phyloP scores from a whole-genome alignment of 2,113 vertebrate genomes.

The Nothoprocta pentlandii region DNA sequence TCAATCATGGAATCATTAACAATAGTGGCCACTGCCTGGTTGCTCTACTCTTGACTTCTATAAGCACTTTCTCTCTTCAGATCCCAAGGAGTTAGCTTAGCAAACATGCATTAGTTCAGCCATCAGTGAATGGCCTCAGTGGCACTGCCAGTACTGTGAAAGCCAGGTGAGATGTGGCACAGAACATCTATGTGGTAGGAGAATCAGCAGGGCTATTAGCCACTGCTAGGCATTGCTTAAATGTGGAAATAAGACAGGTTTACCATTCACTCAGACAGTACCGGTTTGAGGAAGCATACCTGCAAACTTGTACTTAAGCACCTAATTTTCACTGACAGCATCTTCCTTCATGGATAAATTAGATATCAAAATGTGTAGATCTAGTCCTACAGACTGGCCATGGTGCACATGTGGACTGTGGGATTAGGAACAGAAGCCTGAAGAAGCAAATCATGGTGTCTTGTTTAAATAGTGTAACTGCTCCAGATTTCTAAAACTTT shows the following conservation, averaged over 20 bases:
- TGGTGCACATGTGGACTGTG: background rate
- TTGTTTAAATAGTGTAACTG: background rate
- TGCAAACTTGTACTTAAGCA: background rate
- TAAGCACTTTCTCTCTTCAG: background rate
- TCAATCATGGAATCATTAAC: background rate
- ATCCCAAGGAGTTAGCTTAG: background rate
- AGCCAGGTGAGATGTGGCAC: background rate
- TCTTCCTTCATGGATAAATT: rapidly evolving
- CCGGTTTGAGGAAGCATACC: background rate
- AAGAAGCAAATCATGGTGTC: background rate
- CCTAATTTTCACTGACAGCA: rapidly evolving
- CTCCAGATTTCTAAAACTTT: background rate
- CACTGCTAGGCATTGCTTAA: background rate
- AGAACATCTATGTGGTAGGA: background rate
- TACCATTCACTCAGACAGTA: background rate
- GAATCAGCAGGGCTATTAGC: background rate
- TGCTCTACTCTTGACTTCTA: constrained; percentile 13
- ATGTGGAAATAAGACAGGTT: background rate
- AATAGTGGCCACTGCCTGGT: background rate
- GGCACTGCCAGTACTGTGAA: background rate
- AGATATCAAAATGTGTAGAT: rapidly evolving
- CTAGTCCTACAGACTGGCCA: background rate
- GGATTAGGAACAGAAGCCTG: background rate
- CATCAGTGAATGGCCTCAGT: background rate
- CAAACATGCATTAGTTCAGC: background rate